Base-by-base conservation (phyloP, 2,797 vertebrate species). In the Momotus momota region DNA sequence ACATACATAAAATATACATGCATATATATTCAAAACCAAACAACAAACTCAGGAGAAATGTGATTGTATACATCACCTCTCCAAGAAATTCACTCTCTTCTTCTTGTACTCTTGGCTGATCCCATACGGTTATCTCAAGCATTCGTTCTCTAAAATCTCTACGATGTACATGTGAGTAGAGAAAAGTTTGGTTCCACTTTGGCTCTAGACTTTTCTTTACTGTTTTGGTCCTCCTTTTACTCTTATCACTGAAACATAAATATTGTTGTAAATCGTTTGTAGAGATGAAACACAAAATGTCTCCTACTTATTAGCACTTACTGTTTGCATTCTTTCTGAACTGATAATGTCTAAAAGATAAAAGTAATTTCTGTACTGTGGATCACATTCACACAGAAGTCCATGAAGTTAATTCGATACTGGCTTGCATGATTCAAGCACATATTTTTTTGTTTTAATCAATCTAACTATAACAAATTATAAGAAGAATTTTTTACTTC, bases 111-210 rank as follows among this genome's bases (percentile, higher is more conserved):
- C 99, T 98, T 77, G 99, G 99, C 80, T 99, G 99, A 98, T 99
- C 99, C 99, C 99, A 99, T 48, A 99, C 98, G 0, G 99, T 99
- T 96, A 99, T 98, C 98, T 99, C 99, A 97, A 99, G 97, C 99
- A 99, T 99, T 97, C 99, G 98, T 95, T 99, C 99, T 96, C 99
- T 98, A 97, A 99, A 99, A 97, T 99, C 99, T 98, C 99, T 98
- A 96, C 99, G 99, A 97, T 99, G 99, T 61, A 99, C 98, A 15
- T 99, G 99, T 38, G 98, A 98, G 97, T 99, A 99, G 95, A 99
- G 98, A 93, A 99, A 99, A 21, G 99, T 99, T 98, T 99, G 99
- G 96, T 99, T 99, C 99, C 99, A 99, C 97, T 99, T 99, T 74
- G 99, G 99, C 95, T 99, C 99, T 71, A 98, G 98, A 67, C 98